Base-by-base conservation (phyloP, 2,113 vertebrate genomes). In the Sylvia atricapilla region DNA sequence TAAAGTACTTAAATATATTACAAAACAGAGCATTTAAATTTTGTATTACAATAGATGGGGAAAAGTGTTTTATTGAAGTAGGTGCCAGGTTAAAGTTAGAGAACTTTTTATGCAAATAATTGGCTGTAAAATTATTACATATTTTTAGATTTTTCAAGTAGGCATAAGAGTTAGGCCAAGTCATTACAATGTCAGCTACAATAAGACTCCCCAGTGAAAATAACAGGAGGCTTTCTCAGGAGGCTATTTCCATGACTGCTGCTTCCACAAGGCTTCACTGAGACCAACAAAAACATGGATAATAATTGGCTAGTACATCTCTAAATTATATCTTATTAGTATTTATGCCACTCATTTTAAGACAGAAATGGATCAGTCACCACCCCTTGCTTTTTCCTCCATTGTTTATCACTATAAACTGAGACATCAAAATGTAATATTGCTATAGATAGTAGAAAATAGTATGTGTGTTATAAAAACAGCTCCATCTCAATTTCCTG, bases 301-400 rank as follows among this genome's bases (percentile, higher is more conserved):
- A 72, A 70, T 78, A 92, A 86, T 84, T 81, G 52, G 5, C 20
- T 84, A 68, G 64, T 66, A 75, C 60, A 74, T 68, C 5, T 64
- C 46, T 89, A 52, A 92, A 93, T 94, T 95, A 90, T 16, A 39
- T 49, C 80, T 89, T 81, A 44, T 89, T 89, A 96, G 25, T 44
- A 41, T 70, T 72, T 78, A 21, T 6, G 1, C 62, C 95, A 91
- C 28, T 96, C 87, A 84, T 89, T 70, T 89, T 39, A 87, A 50
- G n/a, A 33, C 47, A 31, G 49, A 93, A 94, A 88, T 78, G 35
- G 21, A 77, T 87, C 22, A 28, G 35, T 80, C 50, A 86, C 13
- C 17, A 20, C 19, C 7, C 82, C 59, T 60, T 90, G 25, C 46
- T 79, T 85, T 84, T 73, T 43, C n/a, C 18, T 27, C 12, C 10